phyloP scores from a whole-genome alignment of 2,113 vertebrate species.

The Pardalotus punctatus region DNA sequence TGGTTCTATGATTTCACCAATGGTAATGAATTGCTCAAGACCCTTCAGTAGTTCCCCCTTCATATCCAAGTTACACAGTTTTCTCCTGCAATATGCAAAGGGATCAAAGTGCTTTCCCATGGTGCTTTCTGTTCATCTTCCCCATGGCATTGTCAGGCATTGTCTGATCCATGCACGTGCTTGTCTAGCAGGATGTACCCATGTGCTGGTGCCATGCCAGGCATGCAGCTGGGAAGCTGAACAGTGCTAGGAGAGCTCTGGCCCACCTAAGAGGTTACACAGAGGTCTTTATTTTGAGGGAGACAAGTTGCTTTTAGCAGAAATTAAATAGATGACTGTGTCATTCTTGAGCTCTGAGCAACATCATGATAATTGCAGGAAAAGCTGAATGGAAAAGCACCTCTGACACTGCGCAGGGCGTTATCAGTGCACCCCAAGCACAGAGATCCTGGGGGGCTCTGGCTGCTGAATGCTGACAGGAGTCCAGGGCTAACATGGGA shows the following conservation, averaged over 20 bases:
- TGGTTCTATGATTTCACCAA: background rate
- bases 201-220: background rate
- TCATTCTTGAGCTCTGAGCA: background rate
- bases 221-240: background rate
- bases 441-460: background rate
- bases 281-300: background rate
- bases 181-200: background rate
- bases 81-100: background rate
- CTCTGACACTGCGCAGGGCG: background rate
- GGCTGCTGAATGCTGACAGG: background rate
- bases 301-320: background rate
- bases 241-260: background rate
- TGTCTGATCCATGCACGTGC: background rate
- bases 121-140: background rate
- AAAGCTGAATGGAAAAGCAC: background rate
- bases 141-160: background rate
- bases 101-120: background rate
- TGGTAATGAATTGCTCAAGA: background rate
- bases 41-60: background rate
- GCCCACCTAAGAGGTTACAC: background rate
- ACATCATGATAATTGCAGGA: background rate
- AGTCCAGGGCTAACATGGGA: background rate
- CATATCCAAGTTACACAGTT: background rate
- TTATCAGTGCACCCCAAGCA: background rate
- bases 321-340: background rate